phyloP scores from a whole-genome alignment of 1,140 invertebrate genomes.

The Drosophila mayri region DNA sequence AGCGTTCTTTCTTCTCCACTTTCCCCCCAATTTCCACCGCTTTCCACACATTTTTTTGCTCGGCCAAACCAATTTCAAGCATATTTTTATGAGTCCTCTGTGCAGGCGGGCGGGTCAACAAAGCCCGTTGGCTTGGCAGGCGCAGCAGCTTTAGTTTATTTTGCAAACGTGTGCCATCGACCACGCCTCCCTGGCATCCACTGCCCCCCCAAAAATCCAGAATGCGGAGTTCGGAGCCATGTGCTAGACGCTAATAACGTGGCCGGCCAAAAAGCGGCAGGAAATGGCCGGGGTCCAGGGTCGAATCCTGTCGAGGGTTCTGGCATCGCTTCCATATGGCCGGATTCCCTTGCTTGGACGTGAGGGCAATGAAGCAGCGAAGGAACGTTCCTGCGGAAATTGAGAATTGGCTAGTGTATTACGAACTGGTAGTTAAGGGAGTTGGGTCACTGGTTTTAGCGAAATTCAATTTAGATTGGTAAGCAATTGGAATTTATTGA shows the following conservation, averaged over 20 bases:
- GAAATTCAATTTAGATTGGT: slow-evolving; percentile 11
- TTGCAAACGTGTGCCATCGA: slow-evolving; percentile 64
- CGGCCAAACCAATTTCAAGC: slow-evolving; percentile 76
- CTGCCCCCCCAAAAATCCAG: slow-evolving; percentile 9
- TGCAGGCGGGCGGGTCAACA: slow-evolving; percentile 35
- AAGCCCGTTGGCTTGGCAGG: slow-evolving; percentile 51
- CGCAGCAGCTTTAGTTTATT: slow-evolving; percentile 78
- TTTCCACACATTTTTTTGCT: slow-evolving; percentile 34
- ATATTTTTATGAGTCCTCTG: slow-evolving; percentile 78
- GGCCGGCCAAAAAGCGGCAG: slow-evolving; percentile 55
- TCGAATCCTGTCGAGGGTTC: slow-evolving; percentile 21
- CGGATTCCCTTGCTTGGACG: slow-evolving; percentile 18
- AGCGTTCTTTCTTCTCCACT: slow-evolving; percentile 57
- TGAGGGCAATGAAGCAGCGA: slow-evolving; percentile 18
- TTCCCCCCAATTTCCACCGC: slow-evolving; percentile 12
- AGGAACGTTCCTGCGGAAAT: slow-evolving; percentile 18
- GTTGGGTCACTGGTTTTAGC: slow-evolving; percentile 3
- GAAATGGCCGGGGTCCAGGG: slow-evolving; percentile 25
- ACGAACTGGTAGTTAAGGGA: slow-evolving; percentile 7
- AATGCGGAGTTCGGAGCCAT: slow-evolving; percentile 43
- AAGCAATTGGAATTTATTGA: not conserved
- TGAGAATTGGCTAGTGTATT: slow-evolving; percentile 26
- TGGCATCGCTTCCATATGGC: slow-evolving; percentile 31
- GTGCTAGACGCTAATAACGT: slow-evolving; percentile 70
- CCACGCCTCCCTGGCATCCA: slow-evolving; percentile 36